Percentiles rank a stretch among this genome's conserved stretches.
phyloP scores from a whole-genome alignment of 2,888 invertebrate species.

The Hartigia nigra region DNA sequence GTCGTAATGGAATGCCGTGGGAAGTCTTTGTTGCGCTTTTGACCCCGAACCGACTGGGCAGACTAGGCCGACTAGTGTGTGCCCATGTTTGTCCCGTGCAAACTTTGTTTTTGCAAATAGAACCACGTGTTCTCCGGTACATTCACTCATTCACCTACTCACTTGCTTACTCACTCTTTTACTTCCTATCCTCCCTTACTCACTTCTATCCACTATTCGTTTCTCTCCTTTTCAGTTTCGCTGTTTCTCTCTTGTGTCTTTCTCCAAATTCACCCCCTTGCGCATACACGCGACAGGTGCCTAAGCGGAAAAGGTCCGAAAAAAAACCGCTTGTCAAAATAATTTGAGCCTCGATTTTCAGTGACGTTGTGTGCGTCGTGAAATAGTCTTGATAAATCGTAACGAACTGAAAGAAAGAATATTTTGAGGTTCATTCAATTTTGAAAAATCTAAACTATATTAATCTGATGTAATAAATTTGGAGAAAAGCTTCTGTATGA shows the following conservation, averaged over 20 bases:
- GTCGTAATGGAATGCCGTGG: slow-evolving; percentile 37
- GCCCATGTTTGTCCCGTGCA: slow-evolving; percentile 61
- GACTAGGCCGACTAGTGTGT: slow-evolving; percentile 51
- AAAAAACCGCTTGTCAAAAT: not conserved
- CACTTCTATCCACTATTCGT: slow-evolving; percentile 29
- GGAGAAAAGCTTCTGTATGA: not conserved
- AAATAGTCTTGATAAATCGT: not conserved
- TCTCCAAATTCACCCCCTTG: slow-evolving; percentile 39
- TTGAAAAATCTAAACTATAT: not conserved
- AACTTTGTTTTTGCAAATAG: slow-evolving; percentile 64
- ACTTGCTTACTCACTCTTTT: not conserved
- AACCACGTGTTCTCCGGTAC: slow-evolving; percentile 51
- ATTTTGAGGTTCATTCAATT: not conserved
- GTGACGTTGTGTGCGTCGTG: not conserved
- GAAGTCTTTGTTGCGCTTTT: slow-evolving; percentile 60
- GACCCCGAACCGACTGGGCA: slow-evolving; percentile 41
- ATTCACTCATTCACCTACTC: slow-evolving; percentile 24
- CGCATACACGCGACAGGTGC: slow-evolving; percentile 56
- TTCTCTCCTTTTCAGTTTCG: slow-evolving; percentile 28
- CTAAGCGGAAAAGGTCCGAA: slow-evolving; percentile 10
- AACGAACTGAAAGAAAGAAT: not conserved
- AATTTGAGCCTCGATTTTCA: not conserved
- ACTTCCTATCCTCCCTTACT: not conserved
- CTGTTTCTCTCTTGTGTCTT: slow-evolving; percentile 24
- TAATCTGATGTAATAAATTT: not conserved